Evolutionary conservation across 2,113 vertebrate genomes (phyloP).

Genomic region (Amazona vittata): DNA sequence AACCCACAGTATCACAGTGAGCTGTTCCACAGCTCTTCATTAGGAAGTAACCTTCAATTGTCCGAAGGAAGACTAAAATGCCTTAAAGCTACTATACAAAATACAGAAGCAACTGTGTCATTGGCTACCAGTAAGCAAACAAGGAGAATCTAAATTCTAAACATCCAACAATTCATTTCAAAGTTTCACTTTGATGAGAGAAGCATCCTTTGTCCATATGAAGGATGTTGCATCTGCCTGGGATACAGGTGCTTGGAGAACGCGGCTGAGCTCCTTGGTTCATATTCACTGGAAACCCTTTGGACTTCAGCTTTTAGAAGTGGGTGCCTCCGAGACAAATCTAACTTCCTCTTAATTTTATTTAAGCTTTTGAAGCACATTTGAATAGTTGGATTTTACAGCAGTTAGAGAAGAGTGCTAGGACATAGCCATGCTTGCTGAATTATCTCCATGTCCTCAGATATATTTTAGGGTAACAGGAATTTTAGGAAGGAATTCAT

Average conservation of each 20-base stretch:
- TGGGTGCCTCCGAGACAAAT: neutral
- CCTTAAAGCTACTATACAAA: neutral
- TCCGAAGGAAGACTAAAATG: neutral
- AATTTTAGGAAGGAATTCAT: slow-evolving; percentile 22
- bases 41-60: neutral
- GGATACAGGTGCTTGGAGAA: neutral
- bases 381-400: slow-evolving; percentile 30
- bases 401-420: neutral
- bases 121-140: neutral
- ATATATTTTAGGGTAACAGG: neutral
- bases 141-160: neutral
- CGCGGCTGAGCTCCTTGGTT: neutral
- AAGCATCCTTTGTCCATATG: neutral
- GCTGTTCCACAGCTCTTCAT: fast-evolving
- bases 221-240: neutral
- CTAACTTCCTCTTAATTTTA: neutral
- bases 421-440: neutral
- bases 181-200: neutral
- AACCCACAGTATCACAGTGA: fast-evolving
- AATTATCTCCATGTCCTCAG: neutral
- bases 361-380: slow-evolving; percentile 29
- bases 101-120: fast-evolving
- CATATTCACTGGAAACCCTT: neutral
- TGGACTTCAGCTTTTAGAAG: slow-evolving; percentile 10
- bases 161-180: neutral